Conservation (phyloP, 2,797 vertebrate species). For the Hydrocynus forskahlii region DNA sequence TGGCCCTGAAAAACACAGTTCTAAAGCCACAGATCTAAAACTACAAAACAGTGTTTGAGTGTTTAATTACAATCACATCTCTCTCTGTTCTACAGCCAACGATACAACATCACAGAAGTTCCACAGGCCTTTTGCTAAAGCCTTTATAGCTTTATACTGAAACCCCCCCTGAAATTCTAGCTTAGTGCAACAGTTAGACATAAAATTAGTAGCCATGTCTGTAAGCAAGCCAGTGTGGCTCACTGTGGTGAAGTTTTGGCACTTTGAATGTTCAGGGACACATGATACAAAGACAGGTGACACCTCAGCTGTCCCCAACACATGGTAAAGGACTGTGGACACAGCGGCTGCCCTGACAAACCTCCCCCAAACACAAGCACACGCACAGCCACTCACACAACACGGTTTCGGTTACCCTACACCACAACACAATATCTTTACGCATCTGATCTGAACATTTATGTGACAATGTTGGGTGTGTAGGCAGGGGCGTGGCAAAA, state of each 20-base stretch:
- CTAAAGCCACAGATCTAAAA: background rate
- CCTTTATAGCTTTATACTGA: background rate
- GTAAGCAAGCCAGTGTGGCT: conserved; percentile 8
- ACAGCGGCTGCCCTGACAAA: conserved; percentile 27
- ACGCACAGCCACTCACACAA: background rate
- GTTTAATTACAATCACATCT: background rate
- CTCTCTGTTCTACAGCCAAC: background rate
- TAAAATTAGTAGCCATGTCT: background rate
- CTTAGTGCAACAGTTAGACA: background rate
- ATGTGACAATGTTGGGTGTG: too few species aligned
- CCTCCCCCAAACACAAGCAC: background rate
- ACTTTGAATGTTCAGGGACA: conserved; percentile 42
- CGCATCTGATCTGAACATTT: background rate
- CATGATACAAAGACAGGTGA: conserved; percentile 69
- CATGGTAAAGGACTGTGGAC: conserved; percentile 60
- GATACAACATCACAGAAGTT: background rate
- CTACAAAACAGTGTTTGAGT: background rate
- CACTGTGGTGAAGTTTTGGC: conserved; percentile 6
- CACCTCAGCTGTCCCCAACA: conserved; percentile 71
- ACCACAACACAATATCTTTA: background rate
- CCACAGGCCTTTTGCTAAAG: background rate
- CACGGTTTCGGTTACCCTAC: background rate
- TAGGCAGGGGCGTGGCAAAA: background rate
- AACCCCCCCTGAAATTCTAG: background rate
- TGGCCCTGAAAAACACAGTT: background rate